These are phyloP conservation scores for Bugulina stolonifera DNA, from an alignment of 2,888 invertebrate species.

Conservation along the genomic window DNA sequence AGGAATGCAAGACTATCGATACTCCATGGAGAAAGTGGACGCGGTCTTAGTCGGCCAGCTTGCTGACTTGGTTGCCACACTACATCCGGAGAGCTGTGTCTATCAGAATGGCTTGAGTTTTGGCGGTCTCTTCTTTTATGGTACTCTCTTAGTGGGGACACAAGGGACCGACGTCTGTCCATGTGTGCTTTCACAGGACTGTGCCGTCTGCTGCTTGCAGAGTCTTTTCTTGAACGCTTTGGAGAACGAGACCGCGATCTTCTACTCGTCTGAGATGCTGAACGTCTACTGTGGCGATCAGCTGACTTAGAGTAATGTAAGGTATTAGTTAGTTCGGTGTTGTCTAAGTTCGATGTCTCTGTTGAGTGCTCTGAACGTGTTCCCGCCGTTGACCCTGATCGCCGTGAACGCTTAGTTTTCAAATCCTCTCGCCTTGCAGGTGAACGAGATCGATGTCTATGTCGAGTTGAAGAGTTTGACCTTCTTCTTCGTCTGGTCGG, in stretches of 20 bases:
- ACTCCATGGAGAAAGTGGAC: slow-evolving; percentile 22
- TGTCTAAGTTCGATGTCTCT: too few relatives aligned
- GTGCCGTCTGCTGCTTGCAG: neutral
- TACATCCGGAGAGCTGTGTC: neutral
- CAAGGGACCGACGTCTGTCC: neutral
- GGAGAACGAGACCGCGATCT: neutral
- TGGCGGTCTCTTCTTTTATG: too few relatives aligned
- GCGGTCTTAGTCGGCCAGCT: neutral
- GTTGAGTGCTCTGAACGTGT: too few relatives aligned
- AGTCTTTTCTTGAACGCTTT: neutral
- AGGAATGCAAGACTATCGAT: slow-evolving; percentile 16
- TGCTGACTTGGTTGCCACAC: neutral
- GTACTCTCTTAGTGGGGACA: too few relatives aligned
- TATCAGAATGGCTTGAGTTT: neutral
- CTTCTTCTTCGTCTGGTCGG: neutral
- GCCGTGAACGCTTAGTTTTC: too few relatives aligned
- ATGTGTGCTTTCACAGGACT: neutral
- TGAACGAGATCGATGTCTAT: neutral
- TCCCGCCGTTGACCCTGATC: too few relatives aligned
- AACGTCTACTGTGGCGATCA: neutral
- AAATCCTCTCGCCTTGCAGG: too few relatives aligned
- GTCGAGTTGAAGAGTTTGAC: neutral
- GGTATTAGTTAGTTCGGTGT: too few relatives aligned
- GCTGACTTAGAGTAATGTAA: too few relatives aligned
- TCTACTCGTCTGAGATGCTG: neutral